These are phyloP conservation scores for Tetranychus truncatus DNA, from an alignment of 2,888 invertebrate species.

Conservation along the genomic window DNA sequence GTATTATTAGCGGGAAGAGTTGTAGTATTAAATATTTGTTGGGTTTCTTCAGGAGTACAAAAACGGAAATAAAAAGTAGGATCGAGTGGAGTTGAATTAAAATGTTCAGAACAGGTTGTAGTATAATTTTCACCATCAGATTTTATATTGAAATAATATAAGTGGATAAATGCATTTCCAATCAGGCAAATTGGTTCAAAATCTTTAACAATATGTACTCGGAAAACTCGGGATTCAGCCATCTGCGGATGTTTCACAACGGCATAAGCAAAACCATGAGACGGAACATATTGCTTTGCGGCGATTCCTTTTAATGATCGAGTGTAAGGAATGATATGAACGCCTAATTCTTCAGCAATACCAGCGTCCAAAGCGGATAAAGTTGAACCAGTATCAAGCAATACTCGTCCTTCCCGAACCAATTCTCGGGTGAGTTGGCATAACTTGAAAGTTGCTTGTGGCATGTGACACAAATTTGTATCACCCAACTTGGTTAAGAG, in stretches of 20 bases:
- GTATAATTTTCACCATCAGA: not conserved
- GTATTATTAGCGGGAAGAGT: too few relatives aligned
- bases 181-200: not conserved
- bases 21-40: too few relatives aligned
- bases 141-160: not conserved
- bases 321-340: not conserved
- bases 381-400: not conserved
- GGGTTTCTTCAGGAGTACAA: too few relatives aligned
- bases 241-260: not conserved
- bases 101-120: not conserved
- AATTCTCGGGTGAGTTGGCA: not conserved
- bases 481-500: not conserved
- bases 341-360: not conserved
- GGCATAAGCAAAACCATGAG: not conserved
- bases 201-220: not conserved
- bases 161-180: not conserved
- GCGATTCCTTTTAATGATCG: not conserved
- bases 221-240: not conserved
- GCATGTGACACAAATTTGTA: not conserved
- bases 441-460: not conserved
- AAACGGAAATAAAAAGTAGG: too few relatives aligned
- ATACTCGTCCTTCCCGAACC: not conserved
- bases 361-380: not conserved
- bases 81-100: too few relatives aligned
- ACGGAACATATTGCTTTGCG: not conserved